These are phyloP conservation scores for Oryzias dopingdopingensis DNA, from an alignment of 2,797 vertebrate species.

Conservation along the genomic window DNA sequence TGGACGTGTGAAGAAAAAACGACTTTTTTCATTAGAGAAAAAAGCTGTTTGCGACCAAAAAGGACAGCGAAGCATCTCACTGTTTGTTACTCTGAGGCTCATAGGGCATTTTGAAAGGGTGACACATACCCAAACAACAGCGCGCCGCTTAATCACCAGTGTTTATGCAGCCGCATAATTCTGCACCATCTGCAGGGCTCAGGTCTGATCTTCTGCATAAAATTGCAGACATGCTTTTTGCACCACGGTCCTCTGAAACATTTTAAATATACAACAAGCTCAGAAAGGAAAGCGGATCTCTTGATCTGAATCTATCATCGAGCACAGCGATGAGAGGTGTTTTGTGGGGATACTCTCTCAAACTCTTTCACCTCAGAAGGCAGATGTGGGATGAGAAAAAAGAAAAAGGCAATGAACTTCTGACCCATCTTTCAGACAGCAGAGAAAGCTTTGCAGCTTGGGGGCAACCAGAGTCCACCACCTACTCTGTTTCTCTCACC, in stretches of 20 bases:
- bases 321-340: slow-evolving; percentile 36
- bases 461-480: slow-evolving; percentile 80
- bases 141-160: slow-evolving; percentile 73
- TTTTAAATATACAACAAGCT: slow-evolving; percentile 30
- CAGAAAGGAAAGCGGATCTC: slow-evolving; percentile 33
- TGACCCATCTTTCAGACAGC: slow-evolving; percentile 78
- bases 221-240: slow-evolving; percentile 28
- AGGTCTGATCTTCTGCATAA: slow-evolving; percentile 59
- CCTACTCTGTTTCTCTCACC: slow-evolving; percentile 67
- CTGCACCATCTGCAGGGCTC: slow-evolving; percentile 74
- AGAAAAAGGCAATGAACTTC: slow-evolving; percentile 79
- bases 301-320: slow-evolving; percentile 38
- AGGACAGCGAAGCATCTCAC: slow-evolving; percentile 50
- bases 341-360: slow-evolving; percentile 45
- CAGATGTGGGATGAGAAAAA: slow-evolving; percentile 57
- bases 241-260: slow-evolving; percentile 21
- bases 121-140: slow-evolving; percentile 78
- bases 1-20: slow-evolving; percentile 49
- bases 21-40: slow-evolving; percentile 42
- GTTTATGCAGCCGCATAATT: slow-evolving; percentile 73
- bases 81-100: slow-evolving; percentile 58
- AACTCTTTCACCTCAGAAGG: slow-evolving; percentile 66
- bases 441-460: slow-evolving; percentile 74
- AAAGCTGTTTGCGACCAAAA: slow-evolving; percentile 33
- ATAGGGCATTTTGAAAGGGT: slow-evolving; percentile 56